Evolutionary conservation across 37 sponge, comb jelly and placozoan genomes (phyloP).

Genomic region (Haliclona indistincta): DNA sequence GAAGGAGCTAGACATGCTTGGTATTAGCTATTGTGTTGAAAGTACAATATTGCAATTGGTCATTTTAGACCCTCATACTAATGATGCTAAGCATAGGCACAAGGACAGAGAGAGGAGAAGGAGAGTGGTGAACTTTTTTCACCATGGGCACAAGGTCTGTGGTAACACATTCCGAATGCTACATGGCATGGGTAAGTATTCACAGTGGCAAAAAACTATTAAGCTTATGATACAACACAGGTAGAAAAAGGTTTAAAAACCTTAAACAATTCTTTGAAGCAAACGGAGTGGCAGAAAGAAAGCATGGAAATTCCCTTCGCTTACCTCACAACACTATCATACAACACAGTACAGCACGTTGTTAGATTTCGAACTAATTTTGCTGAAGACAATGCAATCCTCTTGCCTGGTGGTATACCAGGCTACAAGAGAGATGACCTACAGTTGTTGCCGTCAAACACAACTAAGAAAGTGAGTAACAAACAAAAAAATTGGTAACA

Average conservation of each 20-base stretch:
- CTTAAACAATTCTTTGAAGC: not conserved
- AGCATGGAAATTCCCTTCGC: constrained; percentile 4
- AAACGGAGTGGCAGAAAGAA: not conserved
- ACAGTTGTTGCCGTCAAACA: constrained; percentile 9
- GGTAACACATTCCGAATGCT: too few relatives aligned
- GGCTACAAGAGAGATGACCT: constrained; percentile 6
- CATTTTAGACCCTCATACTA: too few relatives aligned
- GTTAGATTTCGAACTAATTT: constrained; percentile 11
- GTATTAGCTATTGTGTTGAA: too few relatives aligned
- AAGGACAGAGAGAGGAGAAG: too few relatives aligned
- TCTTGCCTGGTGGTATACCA: constrained; percentile 9
- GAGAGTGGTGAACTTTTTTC: too few relatives aligned
- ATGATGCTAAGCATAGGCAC: too few relatives aligned
- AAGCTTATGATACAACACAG: not conserved
- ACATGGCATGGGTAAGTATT: too few relatives aligned
- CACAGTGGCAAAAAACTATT: too few relatives aligned
- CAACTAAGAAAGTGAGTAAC: not conserved
- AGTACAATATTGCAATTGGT: too few relatives aligned
- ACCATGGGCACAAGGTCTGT: not conserved
- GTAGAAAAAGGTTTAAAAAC: not conserved
- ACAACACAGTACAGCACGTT: not conserved
- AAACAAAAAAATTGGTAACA: too few relatives aligned
- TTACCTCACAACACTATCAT: not conserved
- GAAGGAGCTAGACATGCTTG: constrained; percentile 12
- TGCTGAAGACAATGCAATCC: not conserved